Evolutionary conservation across 2,888 invertebrate species (phyloP).

Genomic region (Drosophila kokeensis): DNA sequence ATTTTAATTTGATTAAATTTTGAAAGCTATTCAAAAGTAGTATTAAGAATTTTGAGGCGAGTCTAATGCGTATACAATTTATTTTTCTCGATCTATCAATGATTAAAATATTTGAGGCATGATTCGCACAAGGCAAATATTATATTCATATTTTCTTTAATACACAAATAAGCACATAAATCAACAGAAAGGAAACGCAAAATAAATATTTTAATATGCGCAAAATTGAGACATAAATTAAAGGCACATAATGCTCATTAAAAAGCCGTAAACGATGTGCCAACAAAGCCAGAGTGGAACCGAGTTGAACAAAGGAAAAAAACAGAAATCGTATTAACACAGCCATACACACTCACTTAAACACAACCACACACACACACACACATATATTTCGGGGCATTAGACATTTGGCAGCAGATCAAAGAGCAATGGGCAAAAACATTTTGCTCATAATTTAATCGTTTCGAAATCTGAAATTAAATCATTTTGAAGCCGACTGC

Average conservation of each 20-base stretch:
- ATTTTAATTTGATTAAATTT: background rate
- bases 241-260: constrained; percentile 79
- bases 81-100: background rate
- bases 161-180: constrained; percentile 5
- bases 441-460: constrained; percentile 79
- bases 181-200: constrained; percentile 21
- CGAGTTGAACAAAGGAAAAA: constrained; percentile 33
- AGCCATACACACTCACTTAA: background rate
- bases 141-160: background rate
- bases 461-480: constrained; percentile 79
- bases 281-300: constrained; percentile 25
- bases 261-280: constrained; percentile 69
- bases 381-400: constrained; percentile 2
- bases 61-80: background rate
- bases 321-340: background rate
- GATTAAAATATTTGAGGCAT: background rate
- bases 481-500: constrained; percentile 71
- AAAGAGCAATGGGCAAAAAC: constrained; percentile 61
- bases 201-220: constrained; percentile 72
- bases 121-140: background rate
- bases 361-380: background rate
- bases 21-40: rapidly evolving
- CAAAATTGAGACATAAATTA: constrained; percentile 80
- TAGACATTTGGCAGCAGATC: constrained; percentile 71
- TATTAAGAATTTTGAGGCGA: background rate